These are phyloP conservation scores for Papio anubis DNA, from an alignment of 2,113 vertebrate genomes.

Conservation along the genomic window DNA sequence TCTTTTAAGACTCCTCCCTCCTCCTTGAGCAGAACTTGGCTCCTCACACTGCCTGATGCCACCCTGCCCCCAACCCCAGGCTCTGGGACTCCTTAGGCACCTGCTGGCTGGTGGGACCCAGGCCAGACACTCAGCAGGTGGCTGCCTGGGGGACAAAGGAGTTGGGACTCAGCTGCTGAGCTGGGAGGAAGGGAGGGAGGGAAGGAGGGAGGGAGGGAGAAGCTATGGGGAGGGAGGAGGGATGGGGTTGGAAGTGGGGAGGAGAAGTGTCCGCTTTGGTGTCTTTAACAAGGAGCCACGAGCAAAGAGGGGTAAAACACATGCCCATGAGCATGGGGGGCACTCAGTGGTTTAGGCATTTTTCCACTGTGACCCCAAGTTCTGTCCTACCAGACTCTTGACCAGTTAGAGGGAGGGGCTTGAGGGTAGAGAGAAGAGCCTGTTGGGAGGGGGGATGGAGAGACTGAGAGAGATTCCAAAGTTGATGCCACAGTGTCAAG, in stretches of 20 bases:
- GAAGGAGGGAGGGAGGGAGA: not conserved
- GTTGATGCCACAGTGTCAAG: not conserved
- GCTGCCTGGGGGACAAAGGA: constrained; percentile 69
- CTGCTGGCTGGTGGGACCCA: constrained; percentile 69
- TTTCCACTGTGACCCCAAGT: not conserved
- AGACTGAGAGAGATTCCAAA: not conserved
- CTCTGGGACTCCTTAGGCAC: constrained; percentile 61
- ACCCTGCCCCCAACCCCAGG: not conserved
- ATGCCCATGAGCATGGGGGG: constrained; percentile 49
- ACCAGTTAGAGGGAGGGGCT: constrained; percentile 40
- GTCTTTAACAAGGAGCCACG: constrained; percentile 55
- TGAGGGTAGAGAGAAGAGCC: constrained; percentile 48
- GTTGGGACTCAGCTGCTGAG: constrained; percentile 68
- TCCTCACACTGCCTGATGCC: not conserved
- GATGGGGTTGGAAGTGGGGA: constrained; percentile 7
- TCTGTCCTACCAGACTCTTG: not conserved
- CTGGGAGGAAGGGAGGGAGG: constrained; percentile 33
- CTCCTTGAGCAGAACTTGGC: not conserved
- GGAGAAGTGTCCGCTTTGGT: constrained; percentile 30
- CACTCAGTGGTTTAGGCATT: not conserved
- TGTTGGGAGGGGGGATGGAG: not conserved
- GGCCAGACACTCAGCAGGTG: constrained; percentile 76
- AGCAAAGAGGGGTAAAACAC: constrained; percentile 42
- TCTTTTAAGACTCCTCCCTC: not conserved
- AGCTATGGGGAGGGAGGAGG: not conserved